Evolutionary conservation across 37 sponge, comb jelly and placozoan species (phyloP), one percentile per base, ranked within the genome.

Genomic region (Diacarnus erythraeanus): DNA sequence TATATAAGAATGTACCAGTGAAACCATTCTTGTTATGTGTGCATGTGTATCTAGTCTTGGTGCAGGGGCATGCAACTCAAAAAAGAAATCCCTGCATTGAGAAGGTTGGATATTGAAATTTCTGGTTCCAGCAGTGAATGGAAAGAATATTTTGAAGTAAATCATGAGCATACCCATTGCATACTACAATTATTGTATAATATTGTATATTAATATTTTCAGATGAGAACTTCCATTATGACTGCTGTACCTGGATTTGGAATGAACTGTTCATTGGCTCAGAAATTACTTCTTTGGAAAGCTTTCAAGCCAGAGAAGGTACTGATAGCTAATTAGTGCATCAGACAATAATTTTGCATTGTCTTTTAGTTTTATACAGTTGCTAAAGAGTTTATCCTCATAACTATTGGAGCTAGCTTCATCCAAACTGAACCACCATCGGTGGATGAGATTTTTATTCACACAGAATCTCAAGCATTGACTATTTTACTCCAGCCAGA

Each of bases 281-380:
- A 87, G 17, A 87, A 80, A 73, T 65, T 89, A 43, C 65, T 89
- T 1, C 33, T 89, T 0, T 83, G 84, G 84, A 83, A 74, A 44
- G 61, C 38, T 1, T 72, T 89, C 35, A n/a, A 35, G 57, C 80
- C 89, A 36, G 67, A 83, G n/a, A 72, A 79, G 79, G 89, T 89
- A 57, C 9, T 17, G 30, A 25, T 3, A 59, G 3, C 30, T 34
- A 18, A 31, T 72, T 43, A 18, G 43, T 22, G 9, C 43, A 20
- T 29, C 26, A 35, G 38, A 47, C 12, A 47, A 15, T 15, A 47
- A 47, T 47, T 15, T 47, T 47, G 51, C 69, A 69, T 69, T 31
- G 10, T 72, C 23, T 47, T 20, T 61, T 39, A 33, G 63, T 66
- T 78, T 27, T 71, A 69, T 59, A 70, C 77, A 27, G 69, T 69